Evolutionary conservation across 1,140 invertebrate species (phyloP).

Genomic region (Triops longicaudatus): DNA sequence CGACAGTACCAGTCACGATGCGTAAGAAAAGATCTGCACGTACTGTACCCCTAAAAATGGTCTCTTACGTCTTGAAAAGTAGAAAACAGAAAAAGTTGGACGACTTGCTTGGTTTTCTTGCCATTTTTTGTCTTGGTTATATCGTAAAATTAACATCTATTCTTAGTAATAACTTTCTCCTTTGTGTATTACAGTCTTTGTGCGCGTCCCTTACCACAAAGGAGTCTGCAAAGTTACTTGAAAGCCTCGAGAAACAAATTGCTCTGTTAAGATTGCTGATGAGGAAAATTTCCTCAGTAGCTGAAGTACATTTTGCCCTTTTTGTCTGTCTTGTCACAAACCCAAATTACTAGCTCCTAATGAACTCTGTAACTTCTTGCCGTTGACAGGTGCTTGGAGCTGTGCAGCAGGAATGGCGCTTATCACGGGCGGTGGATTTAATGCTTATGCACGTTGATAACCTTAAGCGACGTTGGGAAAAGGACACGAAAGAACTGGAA

Average conservation of each 20-base stretch:
- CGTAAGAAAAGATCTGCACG: no score
- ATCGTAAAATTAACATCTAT: no score
- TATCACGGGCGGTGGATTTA: conserved; percentile 45
- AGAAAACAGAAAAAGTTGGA: no score
- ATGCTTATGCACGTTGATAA: conserved; percentile 48
- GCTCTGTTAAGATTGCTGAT: conserved; percentile 42
- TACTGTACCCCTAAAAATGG: no score
- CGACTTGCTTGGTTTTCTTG: no score
- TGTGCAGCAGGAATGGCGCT: conserved; percentile 45
- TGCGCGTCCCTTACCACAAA: conserved; percentile 32
- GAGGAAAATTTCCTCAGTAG: conserved; percentile 40
- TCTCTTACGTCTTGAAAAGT: no score
- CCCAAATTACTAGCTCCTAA: not conserved
- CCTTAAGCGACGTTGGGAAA: conserved; percentile 41
- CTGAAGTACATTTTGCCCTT: conserved; percentile 38
- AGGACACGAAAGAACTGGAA: conserved; percentile 42
- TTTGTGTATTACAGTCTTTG: conserved; percentile 33
- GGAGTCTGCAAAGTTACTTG: conserved; percentile 38
- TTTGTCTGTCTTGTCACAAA: not conserved
- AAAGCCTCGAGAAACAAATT: conserved; percentile 40
- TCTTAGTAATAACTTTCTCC: not conserved
- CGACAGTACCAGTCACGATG: no score
- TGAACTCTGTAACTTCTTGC: not conserved
- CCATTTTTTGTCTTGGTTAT: no score
- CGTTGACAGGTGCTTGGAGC: conserved; percentile 39